Evolutionary conservation across 2,888 invertebrate species (phyloP), one percentile per base, ranked within the genome.

Genomic region (Cactoblastis cactorum): DNA sequence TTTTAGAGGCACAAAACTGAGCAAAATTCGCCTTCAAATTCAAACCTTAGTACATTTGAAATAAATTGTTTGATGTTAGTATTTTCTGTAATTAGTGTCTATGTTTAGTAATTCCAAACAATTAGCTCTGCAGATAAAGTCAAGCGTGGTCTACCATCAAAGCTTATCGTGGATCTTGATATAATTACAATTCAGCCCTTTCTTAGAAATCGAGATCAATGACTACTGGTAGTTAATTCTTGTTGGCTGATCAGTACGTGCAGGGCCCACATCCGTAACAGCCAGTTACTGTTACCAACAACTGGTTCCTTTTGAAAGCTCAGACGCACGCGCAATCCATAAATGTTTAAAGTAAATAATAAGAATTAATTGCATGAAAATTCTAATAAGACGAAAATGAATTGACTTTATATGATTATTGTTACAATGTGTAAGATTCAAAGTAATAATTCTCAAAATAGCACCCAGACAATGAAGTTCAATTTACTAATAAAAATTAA

Each of bases 251-350:
- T 43, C 43, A 43, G 43, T 43, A 43, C 15, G 54, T 54, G 53
- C 55, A 67, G 67, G 68, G 65, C 63, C 65, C 62, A 61, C 62
- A 60, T 63, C 67, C 54, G 62, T 61, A 28, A 43, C 43, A 43
- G 43, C 28, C 28, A 17, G 43, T 43, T 43, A 43, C 43, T 43
- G 43, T 32, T 43, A 43, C 43, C 43, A 17, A 32, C 43, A 43
- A 43, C 43, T 43, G 43, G 43, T 43, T 43, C 43, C 28, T 17
- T 15, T 28, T 43, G 28, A 43, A 43, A 43, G 43, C 17, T 41
- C 12, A 24, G 14, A 41, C 14, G 34, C 8, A 37, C 14, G 37
- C 3, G 14, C 37, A 37, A 17, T 35, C 15, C 35, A 15, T 37
- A 28, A 6, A 28, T 6, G 28, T 28, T 28, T 6, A 9, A 5